Evolutionary conservation across 2,888 invertebrate species (phyloP), one percentile per base, ranked within the genome.

Genomic region (Entomobrya multifasciata): DNA sequence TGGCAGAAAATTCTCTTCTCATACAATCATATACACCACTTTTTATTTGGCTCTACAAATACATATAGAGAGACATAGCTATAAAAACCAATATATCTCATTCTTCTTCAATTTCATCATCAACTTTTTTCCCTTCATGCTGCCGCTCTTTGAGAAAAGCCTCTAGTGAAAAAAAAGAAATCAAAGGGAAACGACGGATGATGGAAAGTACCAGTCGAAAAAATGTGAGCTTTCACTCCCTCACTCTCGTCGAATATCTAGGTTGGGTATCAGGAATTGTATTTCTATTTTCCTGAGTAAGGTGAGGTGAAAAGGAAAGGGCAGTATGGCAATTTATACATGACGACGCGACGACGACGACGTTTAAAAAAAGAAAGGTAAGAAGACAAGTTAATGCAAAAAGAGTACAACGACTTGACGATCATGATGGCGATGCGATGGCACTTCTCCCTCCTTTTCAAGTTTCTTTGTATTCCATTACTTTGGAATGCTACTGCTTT

Each of bases 361-460:
- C 15, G 15, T 52, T 55, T 55, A 22, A 22, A 55, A 22, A 67
- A 41, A 27, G 67, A 22, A 41, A 67, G 22, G 41, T 67, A 17
- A 44, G 27, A 41, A 67, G 22, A n/a, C 36, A 17, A 44, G 27
- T 41, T 13, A 36, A 67, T 17, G 44, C 36, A 44, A 36, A 22
- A n/a, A 41, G 20, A 70, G 70, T 47, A 17, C 44, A 70, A 70
- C 70, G 70, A 70, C 47, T 36, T 36, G 36, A 47, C 44, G 47
- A 70, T 25, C 15, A 70, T 70, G 70, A 70, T 41, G 41, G n/a
- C 6, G n/a, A 36, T 67, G 17, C 15, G 70, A 70, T 70, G 47
- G 27, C 47, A 44, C 70, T 70, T 70, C 70, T 70, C 5, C 36
- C 15, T 17, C 10, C 22, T 8, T 20, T 47, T 41, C 17, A 65